Evolutionary conservation across 2,797 vertebrate genomes (phyloP).

Genomic region (Calcarius lapponicus): DNA sequence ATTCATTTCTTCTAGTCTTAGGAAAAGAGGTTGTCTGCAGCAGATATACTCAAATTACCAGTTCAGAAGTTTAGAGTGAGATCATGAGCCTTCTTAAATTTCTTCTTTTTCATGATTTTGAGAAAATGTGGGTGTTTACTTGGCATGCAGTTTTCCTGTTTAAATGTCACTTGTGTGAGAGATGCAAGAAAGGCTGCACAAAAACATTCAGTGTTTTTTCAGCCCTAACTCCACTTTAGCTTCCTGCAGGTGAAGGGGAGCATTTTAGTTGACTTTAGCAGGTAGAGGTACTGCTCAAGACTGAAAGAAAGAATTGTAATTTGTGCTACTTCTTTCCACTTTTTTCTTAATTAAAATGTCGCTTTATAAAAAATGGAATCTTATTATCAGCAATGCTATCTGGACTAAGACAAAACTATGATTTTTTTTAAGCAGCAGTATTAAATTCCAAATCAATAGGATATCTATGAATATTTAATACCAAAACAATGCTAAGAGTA

Average conservation of each 20-base stretch:
- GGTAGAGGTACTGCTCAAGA: neutral
- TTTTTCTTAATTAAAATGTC: neutral
- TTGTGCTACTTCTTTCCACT: neutral
- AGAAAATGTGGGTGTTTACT: neutral
- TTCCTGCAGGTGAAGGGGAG: neutral
- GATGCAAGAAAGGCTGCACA: neutral
- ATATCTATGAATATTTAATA: neutral
- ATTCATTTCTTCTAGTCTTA: neutral
- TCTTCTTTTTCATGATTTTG: neutral
- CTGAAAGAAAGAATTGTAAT: neutral
- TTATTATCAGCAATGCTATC: neutral
- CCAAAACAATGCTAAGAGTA: neutral
- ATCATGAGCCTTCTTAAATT: neutral
- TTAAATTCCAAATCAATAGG: neutral
- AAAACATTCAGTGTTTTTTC: neutral
- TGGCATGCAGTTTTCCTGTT: neutral
- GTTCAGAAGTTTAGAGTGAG: neutral
- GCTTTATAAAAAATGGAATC: neutral
- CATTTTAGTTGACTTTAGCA: neutral
- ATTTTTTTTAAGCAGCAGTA: neutral
- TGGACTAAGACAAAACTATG: neutral
- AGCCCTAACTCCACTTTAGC: neutral
- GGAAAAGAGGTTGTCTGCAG: neutral
- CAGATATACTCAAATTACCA: neutral
- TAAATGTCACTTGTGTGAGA: rapidly evolving